Percentiles rank a stretch among this genome's conserved stretches.
Conservation (phyloP, 23 tunicate species). For the Oikopleura dioica region DNA sequence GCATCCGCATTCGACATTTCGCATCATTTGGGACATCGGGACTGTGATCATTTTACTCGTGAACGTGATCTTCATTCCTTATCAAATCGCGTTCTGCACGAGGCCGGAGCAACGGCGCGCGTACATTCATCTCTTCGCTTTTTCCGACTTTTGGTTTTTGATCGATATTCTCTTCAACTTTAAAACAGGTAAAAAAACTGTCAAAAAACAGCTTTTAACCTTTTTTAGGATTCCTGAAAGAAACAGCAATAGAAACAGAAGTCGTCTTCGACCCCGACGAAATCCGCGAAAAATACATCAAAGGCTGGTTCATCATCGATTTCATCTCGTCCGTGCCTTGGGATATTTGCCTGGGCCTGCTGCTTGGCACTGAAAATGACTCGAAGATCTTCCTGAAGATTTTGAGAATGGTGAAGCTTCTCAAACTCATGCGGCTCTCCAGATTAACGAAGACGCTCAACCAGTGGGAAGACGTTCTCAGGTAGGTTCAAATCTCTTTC, state of each 20-base stretch:
- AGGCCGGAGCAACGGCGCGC: neutral
- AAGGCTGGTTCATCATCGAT: conserved; percentile 65
- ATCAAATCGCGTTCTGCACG: conserved; percentile 60
- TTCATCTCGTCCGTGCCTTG: conserved; percentile 53
- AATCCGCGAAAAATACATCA: conserved; percentile 40
- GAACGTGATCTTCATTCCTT: conserved; percentile 50
- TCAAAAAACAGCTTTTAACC: neutral
- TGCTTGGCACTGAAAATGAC: neutral
- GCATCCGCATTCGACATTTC: conserved; percentile 7
- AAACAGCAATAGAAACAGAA: conserved; percentile 34
- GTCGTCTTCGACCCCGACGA: conserved; percentile 29
- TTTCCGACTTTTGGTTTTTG: conserved; percentile 30
- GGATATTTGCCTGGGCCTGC: conserved; percentile 33
- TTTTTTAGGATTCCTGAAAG: neutral
- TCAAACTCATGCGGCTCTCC: conserved; percentile 57
- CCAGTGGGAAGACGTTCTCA: conserved; percentile 78
- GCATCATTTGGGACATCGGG: conserved; percentile 42
- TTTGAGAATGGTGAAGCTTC: conserved; percentile 38
- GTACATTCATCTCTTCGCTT: neutral
- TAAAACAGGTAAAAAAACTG: conserved; percentile 31
- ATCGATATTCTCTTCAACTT: conserved; percentile 57
- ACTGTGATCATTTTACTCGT: conserved; percentile 45
- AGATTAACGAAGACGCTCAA: conserved; percentile 60
- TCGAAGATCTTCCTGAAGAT: conserved; percentile 59
- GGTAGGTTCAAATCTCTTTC: too few species aligned